Evolutionary conservation across 1,140 invertebrate species (phyloP).

Genomic region (Drosophila orosa): DNA sequence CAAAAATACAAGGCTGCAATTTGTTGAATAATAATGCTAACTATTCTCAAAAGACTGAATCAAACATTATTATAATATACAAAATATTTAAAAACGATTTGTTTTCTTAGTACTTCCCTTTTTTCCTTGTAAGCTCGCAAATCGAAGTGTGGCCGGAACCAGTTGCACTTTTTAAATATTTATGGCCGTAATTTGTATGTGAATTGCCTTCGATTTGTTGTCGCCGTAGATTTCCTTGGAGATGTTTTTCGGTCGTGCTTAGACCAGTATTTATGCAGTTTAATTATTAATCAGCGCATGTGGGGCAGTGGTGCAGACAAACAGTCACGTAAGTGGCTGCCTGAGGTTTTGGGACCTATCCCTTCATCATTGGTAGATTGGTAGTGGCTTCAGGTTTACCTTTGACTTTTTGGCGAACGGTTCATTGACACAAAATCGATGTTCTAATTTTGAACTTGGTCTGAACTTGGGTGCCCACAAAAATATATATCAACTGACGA

Average conservation of each 20-base stretch:
- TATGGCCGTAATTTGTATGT: conserved; percentile 67
- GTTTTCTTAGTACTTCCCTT: no score
- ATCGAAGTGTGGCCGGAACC: background rate
- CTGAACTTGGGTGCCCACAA: conserved; percentile 1
- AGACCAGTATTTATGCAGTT: conserved; percentile 42
- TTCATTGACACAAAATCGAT: conserved; percentile 70
- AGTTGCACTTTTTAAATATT: conserved; percentile 66
- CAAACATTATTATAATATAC: no score
- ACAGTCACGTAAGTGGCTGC: conserved; percentile 47
- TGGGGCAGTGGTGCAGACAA: conserved; percentile 42
- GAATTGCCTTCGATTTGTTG: conserved; percentile 67
- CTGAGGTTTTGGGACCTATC: background rate
- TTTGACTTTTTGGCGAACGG: conserved; percentile 6
- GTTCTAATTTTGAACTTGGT: conserved; percentile 34
- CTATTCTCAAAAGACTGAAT: no score
- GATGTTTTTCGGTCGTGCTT: conserved; percentile 26
- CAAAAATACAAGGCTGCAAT: background rate
- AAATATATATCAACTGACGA: background rate
- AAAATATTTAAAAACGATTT: no score
- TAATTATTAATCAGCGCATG: conserved; percentile 67
- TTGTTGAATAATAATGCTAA: no score
- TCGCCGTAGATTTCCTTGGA: conserved; percentile 44
- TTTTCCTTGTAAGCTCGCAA: background rate
- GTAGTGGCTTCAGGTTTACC: conserved; percentile 9
- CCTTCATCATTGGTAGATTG: conserved; percentile 2